Base-by-base conservation (phyloP, 2,888 invertebrate genomes). In the Dexiosoma caninum region DNA sequence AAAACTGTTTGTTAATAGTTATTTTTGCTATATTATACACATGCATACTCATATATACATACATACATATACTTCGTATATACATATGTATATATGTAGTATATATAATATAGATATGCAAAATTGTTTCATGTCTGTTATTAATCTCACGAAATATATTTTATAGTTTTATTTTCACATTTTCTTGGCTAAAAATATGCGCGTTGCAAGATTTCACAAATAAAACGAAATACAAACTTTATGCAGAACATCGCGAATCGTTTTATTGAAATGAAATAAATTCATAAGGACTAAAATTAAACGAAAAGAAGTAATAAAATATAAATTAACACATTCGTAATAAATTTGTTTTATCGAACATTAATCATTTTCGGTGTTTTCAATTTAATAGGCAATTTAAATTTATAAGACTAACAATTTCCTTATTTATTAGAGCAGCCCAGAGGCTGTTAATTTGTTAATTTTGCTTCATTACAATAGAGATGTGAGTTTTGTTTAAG, bases 71-170 rank as follows among this genome's bases (percentile, higher is more conserved):
- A n/a, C n/a, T n/a, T n/a, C n/a, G n/a, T n/a, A n/a, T 27, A 6
- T 27, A 27, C 27, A 27, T 27, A 27, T 27, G 27, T 49, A 2
- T 19, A 19, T 62, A 51, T 32, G 62, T 9, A 16, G 37, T 14
- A 79, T 42, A 66, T 40, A 40, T n/a, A n/a, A n/a, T n/a, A n/a
- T n/a, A n/a, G n/a, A n/a, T n/a, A n/a, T n/a, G n/a, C n/a, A n/a
- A n/a, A n/a, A n/a, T 27, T n/a, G 21, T 2, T 27, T 44, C 60
- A 60, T 72, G 53, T 78, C 40, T 74, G 19, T 57, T 67, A 74
- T 64, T 76, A 76, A 80, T 80, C 80, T 71, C 80, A 80, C 75
- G 80, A 76, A 71, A 60, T 76, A 60, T 42, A 55, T 44, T 66
- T 64, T 70, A 51, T 72, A 55, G 67, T 70, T 57, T 42, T 44